Evolutionary conservation across 2,113 vertebrate genomes (phyloP).

Genomic region (Pterocles burchelli): DNA sequence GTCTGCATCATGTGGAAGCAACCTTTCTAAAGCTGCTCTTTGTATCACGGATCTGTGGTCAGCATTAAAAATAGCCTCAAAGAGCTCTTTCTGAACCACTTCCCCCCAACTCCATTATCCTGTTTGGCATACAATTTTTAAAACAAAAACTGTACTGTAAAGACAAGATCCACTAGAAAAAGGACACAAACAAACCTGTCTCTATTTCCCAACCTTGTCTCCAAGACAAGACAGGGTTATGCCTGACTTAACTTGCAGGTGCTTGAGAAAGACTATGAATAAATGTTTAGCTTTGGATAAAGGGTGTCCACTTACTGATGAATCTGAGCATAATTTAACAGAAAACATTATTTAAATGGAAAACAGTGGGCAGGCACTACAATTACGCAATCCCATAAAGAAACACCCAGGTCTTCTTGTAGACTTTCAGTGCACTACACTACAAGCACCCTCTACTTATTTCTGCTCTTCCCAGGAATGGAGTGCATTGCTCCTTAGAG

Average conservation of each 20-base stretch:
- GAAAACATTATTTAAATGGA: not conserved
- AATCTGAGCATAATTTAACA: not conserved
- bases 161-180: not conserved
- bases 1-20: not conserved
- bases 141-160: not conserved
- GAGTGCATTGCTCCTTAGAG: not conserved
- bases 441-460: not conserved
- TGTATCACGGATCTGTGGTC: not conserved
- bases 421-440: not conserved
- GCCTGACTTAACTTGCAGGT: slow-evolving; percentile 11
- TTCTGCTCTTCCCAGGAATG: not conserved
- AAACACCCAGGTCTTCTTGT: not conserved
- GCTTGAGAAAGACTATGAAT: not conserved
- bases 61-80: not conserved
- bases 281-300: not conserved
- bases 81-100: not conserved
- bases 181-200: not conserved
- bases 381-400: not conserved
- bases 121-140: not conserved
- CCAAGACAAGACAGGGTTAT: not conserved
- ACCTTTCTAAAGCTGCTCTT: not conserved
- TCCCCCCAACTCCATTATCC: not conserved
- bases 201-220: not conserved
- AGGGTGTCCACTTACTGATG: not conserved
- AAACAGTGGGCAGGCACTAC: not conserved